Evolutionary conservation across 2,888 invertebrate genomes (phyloP), one percentile per base, ranked within the genome.

Genomic region (Hermaeophaga mercurialis): DNA sequence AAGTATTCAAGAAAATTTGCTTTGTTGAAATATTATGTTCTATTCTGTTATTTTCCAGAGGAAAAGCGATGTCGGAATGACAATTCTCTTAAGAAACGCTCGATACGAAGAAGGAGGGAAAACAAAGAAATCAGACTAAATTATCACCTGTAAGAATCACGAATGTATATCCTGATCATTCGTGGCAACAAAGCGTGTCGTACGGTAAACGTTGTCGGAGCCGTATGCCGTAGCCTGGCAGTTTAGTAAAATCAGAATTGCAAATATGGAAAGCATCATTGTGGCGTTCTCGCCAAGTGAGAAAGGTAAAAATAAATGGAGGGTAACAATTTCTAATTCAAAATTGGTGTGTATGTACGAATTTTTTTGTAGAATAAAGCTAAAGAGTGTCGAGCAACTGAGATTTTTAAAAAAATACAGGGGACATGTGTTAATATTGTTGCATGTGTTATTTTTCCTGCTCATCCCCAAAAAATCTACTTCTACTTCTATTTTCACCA

Each of bases 201-300:
- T 28, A 8, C 18, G 26, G 18, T 28, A 48, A 48, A 18, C 22
- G 48, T 19, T 5, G 14, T 17, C 12, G 49, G 38, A 39, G 28
- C 38, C 38, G 38, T 17, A 38, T 34, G 38, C 38, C 38, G 15
- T 38, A 38, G 38, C 38, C 38, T 7, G 18, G 26, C 39, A 49
- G 31, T 49, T 49, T 49, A 31, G 18, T 31, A 9, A 28, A 49
- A 49, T 49, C 49, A 49, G 49, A 49, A 49, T 49, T 49, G 39
- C 49, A 39, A 49, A 49, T 49, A 41, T 49, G 39, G 31, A 39
- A 49, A 49, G 49, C 49, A 39, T 18, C 31, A 39, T 17, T 11
- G 11, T 11, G 7, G 18, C 18, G 12, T 15, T 49, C 36, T 39
- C 19, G 18, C 34, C n/a, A 18, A 41, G 28, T 17, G 41, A 18